These are phyloP conservation scores for Rhinopomastus cyanomelas DNA, from an alignment of 2,113 vertebrate genomes.

Conservation along the genomic window DNA sequence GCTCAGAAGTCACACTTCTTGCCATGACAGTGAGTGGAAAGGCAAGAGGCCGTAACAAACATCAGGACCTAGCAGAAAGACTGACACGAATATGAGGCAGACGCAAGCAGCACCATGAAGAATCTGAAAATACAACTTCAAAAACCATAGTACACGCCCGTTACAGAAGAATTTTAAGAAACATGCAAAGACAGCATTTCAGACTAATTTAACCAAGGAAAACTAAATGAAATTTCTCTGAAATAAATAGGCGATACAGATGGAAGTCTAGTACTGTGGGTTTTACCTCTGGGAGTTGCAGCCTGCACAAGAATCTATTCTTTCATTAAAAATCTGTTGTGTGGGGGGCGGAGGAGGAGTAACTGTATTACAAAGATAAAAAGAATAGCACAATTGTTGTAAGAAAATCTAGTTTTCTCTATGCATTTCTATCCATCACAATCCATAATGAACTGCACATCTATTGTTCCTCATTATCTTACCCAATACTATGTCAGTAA, in stretches of 20 bases:
- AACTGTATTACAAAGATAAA: slow-evolving; percentile 70
- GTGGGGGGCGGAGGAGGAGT: slow-evolving; percentile 77
- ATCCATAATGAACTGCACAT: slow-evolving; percentile 44
- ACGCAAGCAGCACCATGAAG: background rate
- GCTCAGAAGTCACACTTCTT: background rate
- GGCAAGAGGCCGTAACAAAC: background rate
- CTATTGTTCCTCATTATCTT: slow-evolving; percentile 19
- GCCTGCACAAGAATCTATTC: slow-evolving; percentile 78
- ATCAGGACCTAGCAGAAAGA: background rate
- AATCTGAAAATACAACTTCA: background rate
- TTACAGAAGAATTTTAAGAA: slow-evolving; percentile 27
- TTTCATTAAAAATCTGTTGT: slow-evolving; percentile 83
- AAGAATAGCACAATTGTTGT: slow-evolving; percentile 76
- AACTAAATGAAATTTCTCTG: slow-evolving; percentile 65
- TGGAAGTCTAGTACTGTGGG: slow-evolving; percentile 79
- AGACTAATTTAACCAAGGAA: slow-evolving; percentile 68
- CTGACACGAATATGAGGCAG: background rate
- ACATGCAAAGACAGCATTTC: slow-evolving; percentile 44
- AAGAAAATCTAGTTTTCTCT: slow-evolving; percentile 74
- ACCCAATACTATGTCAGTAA: background rate
- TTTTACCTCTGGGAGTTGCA: slow-evolving; percentile 79
- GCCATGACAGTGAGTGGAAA: background rate
- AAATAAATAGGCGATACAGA: slow-evolving; percentile 73
- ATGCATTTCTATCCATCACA: slow-evolving; percentile 58
- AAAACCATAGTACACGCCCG: background rate